Conservation (phyloP, 2,888 invertebrate genomes). For the Drosophila prostipennis region DNA sequence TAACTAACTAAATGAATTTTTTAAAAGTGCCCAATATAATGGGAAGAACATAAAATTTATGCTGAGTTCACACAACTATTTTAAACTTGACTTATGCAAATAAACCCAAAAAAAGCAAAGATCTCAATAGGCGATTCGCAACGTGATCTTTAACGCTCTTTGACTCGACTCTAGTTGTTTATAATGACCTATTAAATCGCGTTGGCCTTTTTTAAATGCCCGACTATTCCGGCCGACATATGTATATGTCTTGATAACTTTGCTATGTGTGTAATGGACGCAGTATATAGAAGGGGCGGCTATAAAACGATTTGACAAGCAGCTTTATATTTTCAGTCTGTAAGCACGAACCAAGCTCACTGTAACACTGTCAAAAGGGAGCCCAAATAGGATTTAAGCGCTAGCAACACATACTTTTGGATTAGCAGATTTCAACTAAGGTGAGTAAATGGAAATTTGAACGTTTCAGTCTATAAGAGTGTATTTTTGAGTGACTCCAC, state of each 20-base stretch:
- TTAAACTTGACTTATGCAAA: constrained; percentile 23
- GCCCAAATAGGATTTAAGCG: constrained; percentile 23
- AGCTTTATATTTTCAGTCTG: constrained; percentile 66
- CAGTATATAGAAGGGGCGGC: constrained; percentile 40
- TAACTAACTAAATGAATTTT: not conserved
- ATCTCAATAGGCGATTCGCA: constrained; percentile 19
- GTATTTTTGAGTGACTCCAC: no score
- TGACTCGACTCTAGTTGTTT: constrained; percentile 18
- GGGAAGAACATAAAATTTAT: constrained; percentile 9
- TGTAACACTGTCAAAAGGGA: constrained; percentile 35
- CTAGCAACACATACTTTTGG: constrained; percentile 20
- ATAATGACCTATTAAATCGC: constrained; percentile 51
- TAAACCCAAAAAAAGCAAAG: constrained; percentile 18
- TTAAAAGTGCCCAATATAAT: not conserved
- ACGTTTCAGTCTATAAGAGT: no score
- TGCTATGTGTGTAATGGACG: constrained; percentile 18
- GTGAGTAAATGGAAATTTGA: constrained; percentile 43
- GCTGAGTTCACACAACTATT: constrained; percentile 10
- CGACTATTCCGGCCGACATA: constrained; percentile 7
- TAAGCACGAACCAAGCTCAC: constrained; percentile 40
- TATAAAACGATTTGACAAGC: constrained; percentile 63
- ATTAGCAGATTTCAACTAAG: constrained; percentile 44
- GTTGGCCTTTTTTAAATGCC: constrained; percentile 38
- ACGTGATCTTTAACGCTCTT: constrained; percentile 41
- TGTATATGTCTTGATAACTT: constrained; percentile 23